Base-by-base conservation (phyloP, 2,113 vertebrate species). In the Bubo bubo region DNA sequence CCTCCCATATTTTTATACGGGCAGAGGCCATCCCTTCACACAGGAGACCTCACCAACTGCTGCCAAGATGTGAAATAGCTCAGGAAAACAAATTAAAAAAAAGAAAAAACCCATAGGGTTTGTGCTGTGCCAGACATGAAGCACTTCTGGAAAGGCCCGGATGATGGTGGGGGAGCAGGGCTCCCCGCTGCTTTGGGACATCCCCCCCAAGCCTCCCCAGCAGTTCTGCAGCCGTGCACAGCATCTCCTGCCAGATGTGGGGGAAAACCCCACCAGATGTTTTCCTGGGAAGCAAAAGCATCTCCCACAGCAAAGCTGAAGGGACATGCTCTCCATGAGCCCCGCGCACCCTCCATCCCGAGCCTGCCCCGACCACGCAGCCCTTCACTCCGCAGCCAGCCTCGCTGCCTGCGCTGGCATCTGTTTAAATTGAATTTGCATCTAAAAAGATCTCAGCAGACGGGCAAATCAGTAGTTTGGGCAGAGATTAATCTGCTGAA, bases 61-160 rank as follows among this genome's bases (percentile, higher is more conserved):
- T 1, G 1, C 5, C 0, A 13, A 58, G 27, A 5, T 14, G 10
- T 0, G 1, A 41, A 79, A 66, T 0, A 23, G 8, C 70, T 66
- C 39, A 30, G 82, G 17, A 58, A 47, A 82, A 8, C 7, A 24
- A 39, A 71, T 5, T 22, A 7, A 16, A 3, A 6, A 6, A 6
- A 10, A 47, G 4, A 30, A 28, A 4, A 60, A 13, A 0, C 4
- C 30, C 8, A 1, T 2, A 0, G 12, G 6, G 15, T 4, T 77
- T 9, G 41, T 55, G 34, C 20, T 5, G n/a, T 49, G 34, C 2
- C 21, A 22, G 35, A 10, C 4, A 3, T 0, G 0, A 5, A 34
- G 9, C 21, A 47, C 45, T 20, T 19, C 45, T 47, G 20, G 20
- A 19, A 47, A 9, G 45, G 45, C 18, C 45, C 21, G 45, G 45